Conservation (phyloP, 2,113 vertebrate species). For the Gymnogyps californianus region DNA sequence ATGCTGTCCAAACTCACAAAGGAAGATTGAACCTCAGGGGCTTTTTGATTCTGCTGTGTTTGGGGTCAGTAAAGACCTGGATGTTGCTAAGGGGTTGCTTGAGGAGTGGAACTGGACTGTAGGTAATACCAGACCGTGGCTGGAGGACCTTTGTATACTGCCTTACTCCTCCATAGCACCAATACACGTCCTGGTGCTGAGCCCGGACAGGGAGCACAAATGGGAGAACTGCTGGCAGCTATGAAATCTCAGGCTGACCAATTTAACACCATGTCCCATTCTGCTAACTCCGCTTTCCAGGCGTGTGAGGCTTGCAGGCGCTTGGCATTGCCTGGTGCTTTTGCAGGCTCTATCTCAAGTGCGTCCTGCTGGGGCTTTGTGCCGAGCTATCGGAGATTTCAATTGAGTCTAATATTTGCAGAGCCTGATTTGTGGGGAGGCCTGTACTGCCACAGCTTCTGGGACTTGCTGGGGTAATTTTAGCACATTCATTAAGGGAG, state of each 20-base stretch:
- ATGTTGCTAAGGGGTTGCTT: background rate
- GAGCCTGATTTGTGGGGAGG: background rate
- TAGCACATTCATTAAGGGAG: constrained; percentile 18
- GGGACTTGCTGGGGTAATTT: constrained; percentile 7
- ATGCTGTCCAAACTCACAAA: background rate
- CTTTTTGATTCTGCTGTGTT: background rate
- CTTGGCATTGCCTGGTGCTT: background rate
- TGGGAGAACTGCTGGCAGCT: background rate
- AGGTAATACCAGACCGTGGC: background rate
- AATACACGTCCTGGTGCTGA: background rate
- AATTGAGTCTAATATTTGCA: background rate
- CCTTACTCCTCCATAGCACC: background rate
- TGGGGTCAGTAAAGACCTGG: background rate
- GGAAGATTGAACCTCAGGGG: background rate
- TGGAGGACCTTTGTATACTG: background rate
- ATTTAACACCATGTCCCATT: background rate
- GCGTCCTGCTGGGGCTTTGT: background rate
- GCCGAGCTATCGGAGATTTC: constrained; percentile 11
- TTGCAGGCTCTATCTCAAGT: background rate
- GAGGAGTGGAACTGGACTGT: background rate
- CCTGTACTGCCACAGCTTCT: background rate
- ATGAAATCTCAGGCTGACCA: background rate
- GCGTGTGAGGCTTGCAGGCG: fast-evolving
- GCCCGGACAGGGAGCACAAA: background rate
- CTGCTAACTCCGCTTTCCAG: background rate